These are phyloP conservation scores for Alca torda DNA, from an alignment of 2,797 vertebrate genomes.

Conservation along the genomic window DNA sequence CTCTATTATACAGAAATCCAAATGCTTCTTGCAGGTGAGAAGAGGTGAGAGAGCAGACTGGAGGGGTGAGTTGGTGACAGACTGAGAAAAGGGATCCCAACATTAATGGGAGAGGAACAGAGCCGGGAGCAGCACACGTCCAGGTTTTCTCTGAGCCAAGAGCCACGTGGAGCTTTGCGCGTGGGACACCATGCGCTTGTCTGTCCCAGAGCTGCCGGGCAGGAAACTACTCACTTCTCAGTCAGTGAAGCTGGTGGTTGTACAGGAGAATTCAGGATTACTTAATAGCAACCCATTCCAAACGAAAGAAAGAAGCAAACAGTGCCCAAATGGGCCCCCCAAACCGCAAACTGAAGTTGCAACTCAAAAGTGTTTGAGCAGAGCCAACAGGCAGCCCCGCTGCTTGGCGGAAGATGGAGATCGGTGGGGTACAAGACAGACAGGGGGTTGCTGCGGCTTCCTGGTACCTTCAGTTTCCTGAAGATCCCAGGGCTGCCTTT, in stretches of 20 bases:
- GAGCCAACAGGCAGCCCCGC: neutral
- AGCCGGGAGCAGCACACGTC: accelerated
- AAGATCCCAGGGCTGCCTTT: neutral
- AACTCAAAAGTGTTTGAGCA: neutral
- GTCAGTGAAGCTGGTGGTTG: neutral
- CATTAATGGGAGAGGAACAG: neutral
- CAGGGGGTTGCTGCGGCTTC: neutral
- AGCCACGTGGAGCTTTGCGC: neutral
- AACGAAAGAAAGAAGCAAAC: neutral
- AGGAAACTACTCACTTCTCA: neutral
- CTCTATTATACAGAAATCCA: neutral
- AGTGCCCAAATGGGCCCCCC: neutral
- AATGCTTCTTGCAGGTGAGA: neutral
- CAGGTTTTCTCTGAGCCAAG: neutral
- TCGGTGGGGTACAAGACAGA: neutral
- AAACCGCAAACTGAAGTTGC: neutral
- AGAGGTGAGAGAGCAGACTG: neutral
- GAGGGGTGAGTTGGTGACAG: neutral
- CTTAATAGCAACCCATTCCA: neutral
- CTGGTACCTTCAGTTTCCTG: neutral
- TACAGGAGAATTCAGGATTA: neutral
- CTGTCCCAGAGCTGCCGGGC: neutral
- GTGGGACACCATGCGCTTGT: accelerated
- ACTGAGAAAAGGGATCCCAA: neutral
- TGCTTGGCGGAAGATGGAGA: neutral